A percentile compares a stretch with the other conserved stretches of the same genome.
phyloP scores from a whole-genome alignment of 2,797 vertebrate genomes.

The Hyperoplus immaculatus region DNA sequence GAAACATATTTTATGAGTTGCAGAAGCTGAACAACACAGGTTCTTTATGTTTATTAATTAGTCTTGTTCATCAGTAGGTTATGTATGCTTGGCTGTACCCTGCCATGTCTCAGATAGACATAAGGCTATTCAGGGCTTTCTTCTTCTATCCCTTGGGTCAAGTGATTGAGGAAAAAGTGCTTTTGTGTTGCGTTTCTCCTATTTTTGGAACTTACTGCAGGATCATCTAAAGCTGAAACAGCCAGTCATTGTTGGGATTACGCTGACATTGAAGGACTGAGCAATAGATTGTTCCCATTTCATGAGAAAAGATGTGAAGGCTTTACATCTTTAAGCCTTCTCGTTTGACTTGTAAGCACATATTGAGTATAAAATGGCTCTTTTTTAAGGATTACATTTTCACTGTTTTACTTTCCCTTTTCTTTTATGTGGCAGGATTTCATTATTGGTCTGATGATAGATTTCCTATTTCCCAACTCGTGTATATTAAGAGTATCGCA shows the following conservation, averaged over 20 bases:
- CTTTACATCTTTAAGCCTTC: not conserved
- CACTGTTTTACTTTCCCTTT: not conserved
- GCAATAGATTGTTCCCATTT: slow-evolving; percentile 11
- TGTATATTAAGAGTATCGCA: too few relatives aligned
- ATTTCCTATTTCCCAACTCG: not conserved
- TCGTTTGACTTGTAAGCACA: slow-evolving; percentile 18
- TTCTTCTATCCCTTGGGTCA: slow-evolving; percentile 21
- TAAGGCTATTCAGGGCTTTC: not conserved
- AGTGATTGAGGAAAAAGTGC: slow-evolving; percentile 16
- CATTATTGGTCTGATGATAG: not conserved
- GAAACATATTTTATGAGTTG: too few relatives aligned
- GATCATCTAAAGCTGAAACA: slow-evolving; percentile 29
- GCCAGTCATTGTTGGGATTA: slow-evolving; percentile 13
- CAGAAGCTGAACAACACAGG: not conserved
- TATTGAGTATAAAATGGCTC: not conserved
- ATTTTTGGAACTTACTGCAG: slow-evolving; percentile 29
- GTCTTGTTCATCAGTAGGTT: slow-evolving; percentile 9
- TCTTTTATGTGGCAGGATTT: not conserved
- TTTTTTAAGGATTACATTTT: not conserved
- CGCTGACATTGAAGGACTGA: slow-evolving; percentile 21
- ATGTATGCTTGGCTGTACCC: not conserved
- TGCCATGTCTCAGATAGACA: not conserved
- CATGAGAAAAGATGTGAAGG: not conserved
- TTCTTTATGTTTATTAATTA: not conserved
- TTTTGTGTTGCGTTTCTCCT: not conserved